Evolutionary conservation across 2,888 invertebrate species (phyloP).

Genomic region (Dioctria rufipes): DNA sequence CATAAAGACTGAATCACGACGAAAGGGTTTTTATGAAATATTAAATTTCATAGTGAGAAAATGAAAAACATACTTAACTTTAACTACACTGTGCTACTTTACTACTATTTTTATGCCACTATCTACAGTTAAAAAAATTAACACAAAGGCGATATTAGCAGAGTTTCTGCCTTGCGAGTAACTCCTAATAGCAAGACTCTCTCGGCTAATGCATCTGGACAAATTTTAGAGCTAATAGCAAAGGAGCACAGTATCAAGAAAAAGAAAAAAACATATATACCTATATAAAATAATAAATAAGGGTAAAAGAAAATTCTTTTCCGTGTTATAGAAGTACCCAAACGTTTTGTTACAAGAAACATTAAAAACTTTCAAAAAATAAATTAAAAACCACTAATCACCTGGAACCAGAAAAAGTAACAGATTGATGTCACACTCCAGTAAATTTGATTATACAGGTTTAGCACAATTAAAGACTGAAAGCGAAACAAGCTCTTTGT

Average conservation of each 20-base stretch:
- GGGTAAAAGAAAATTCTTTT: not conserved
- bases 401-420: not conserved
- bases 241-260: slow-evolving; percentile 13
- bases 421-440: not conserved
- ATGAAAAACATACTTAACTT: too few species aligned
- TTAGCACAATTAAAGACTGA: not conserved
- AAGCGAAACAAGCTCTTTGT: not conserved
- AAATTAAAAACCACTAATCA: slow-evolving; percentile 7
- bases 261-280: slow-evolving; percentile 24
- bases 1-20: too few species aligned
- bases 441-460: not conserved
- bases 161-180: slow-evolving; percentile 47
- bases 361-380: slow-evolving; percentile 65
- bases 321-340: slow-evolving; percentile 63
- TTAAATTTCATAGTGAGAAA: slow-evolving; percentile 61
- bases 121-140: not conserved
- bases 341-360: slow-evolving; percentile 66
- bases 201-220: not conserved
- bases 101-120: slow-evolving; percentile 71
- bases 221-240: slow-evolving; percentile 21
- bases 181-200: slow-evolving; percentile 29
- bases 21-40: too few species aligned
- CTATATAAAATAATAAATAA: not conserved
- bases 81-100: not conserved
- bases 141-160: slow-evolving; percentile 16